Conservation (phyloP, 1,140 invertebrate genomes). For the Diabrotica undecimpunctata region DNA sequence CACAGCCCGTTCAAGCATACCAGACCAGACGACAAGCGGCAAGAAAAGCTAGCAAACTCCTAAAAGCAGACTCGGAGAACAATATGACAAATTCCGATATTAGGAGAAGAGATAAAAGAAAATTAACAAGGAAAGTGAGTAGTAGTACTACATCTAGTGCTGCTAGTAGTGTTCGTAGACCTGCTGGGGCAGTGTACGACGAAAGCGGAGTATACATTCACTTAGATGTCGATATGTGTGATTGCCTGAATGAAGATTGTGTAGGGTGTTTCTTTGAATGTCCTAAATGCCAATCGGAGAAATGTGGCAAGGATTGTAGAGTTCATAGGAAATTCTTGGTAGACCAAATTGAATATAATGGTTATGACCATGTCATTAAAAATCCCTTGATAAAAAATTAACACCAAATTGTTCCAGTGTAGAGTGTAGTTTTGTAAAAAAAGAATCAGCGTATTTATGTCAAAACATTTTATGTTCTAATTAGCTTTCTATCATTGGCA, state of each 20-base stretch:
- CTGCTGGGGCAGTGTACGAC: constrained; percentile 41
- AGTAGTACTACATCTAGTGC: constrained; percentile 4
- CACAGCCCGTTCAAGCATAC: constrained; percentile 19
- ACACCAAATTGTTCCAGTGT: no score
- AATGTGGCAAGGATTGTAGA: constrained; percentile 45
- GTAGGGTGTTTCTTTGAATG: constrained; percentile 79
- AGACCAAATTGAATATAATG: constrained; percentile 45
- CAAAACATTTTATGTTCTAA: no score
- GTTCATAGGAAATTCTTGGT: constrained; percentile 42
- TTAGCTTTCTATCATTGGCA: no score
- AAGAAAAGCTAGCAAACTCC: constrained; percentile 28
- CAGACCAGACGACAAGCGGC: constrained; percentile 28
- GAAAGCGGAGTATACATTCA: constrained; percentile 42
- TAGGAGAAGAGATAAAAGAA: constrained; percentile 40
- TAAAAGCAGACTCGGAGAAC: constrained; percentile 28
- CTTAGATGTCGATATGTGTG: constrained; percentile 68
- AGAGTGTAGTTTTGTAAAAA: no score
- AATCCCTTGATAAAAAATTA: constrained; percentile 36
- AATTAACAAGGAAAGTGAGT: constrained; percentile 37
- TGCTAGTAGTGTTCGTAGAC: constrained; percentile 27
- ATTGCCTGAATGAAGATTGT: constrained; percentile 68
- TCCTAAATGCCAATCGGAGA: constrained; percentile 57
- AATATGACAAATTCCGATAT: constrained; percentile 44
- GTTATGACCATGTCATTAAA: constrained; percentile 41
- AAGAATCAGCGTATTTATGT: no score